A percentile compares a stretch with the other conserved stretches of the same genome.
These are phyloP conservation scores for Drosophila borborema DNA, from an alignment of 2,888 invertebrate species.

Conservation along the genomic window DNA sequence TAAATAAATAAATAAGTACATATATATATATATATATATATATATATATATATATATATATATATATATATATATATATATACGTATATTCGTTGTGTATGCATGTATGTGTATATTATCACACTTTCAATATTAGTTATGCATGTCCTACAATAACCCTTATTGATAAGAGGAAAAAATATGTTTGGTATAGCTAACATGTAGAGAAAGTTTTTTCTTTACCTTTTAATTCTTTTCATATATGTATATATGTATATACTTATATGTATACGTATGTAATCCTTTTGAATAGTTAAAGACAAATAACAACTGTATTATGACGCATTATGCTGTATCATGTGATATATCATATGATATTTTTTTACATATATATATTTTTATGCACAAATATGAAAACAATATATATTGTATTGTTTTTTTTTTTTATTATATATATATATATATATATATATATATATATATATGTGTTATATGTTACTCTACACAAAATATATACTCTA, in stretches of 20 bases:
- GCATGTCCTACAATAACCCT: slow-evolving; percentile 2
- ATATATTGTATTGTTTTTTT: background rate
- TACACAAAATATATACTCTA: too few species aligned
- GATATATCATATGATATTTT: background rate
- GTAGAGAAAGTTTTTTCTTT: background rate
- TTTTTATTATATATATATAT: background rate
- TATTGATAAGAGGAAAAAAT: background rate
- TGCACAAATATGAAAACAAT: slow-evolving; percentile 29
- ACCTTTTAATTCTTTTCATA: slow-evolving; percentile 33
- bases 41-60: background rate
- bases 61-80: background rate
- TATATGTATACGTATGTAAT: slow-evolving; percentile 15
- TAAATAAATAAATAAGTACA: background rate
- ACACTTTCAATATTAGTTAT: background rate
- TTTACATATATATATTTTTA: slow-evolving; percentile 4
- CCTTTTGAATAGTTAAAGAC: slow-evolving; percentile 13
- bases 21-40: background rate
- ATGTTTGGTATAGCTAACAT: background rate
- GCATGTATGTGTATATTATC: background rate
- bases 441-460: background rate
- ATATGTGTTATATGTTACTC: background rate
- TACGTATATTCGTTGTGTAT: background rate
- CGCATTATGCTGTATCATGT: slow-evolving; percentile 22
- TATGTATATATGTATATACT: slow-evolving; percentile 14
- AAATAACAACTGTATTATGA: slow-evolving; percentile 18